Evolutionary conservation across 1,140 invertebrate genomes (phyloP).

Genomic region (Potamilus streckersoni): DNA sequence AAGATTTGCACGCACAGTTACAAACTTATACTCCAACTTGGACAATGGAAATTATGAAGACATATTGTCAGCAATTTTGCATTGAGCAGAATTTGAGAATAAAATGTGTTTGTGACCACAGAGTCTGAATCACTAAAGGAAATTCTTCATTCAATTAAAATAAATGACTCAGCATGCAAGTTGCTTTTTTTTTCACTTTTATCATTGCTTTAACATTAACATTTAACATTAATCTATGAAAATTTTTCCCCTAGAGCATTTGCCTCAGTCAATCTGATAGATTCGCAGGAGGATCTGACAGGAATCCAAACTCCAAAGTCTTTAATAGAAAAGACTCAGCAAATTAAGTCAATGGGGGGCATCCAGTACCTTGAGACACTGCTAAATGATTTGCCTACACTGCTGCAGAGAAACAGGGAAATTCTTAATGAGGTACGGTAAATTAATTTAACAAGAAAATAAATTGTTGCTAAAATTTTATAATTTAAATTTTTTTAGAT

Average conservation of each 20-base stretch:
- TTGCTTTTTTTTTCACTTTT: background rate
- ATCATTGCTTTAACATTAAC: background rate
- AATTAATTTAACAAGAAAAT: background rate
- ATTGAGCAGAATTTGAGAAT: background rate
- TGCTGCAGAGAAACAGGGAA: slow-evolving; percentile 92
- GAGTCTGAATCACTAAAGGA: background rate
- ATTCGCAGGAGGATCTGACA: slow-evolving; percentile 90
- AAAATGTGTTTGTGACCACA: background rate
- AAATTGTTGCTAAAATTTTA: background rate
- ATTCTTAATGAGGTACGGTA: slow-evolving; percentile 89
- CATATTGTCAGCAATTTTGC: too few relatives aligned
- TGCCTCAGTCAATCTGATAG: slow-evolving; percentile 95
- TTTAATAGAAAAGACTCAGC: slow-evolving; percentile 85
- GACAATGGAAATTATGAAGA: too few relatives aligned
- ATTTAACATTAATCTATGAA: background rate
- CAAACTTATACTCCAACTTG: too few relatives aligned
- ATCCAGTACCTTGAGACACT: slow-evolving; percentile 69
- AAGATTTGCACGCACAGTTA: too few relatives aligned
- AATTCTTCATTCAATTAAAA: background rate
- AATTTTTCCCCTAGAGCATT: slow-evolving; percentile 75
- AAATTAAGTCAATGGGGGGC: slow-evolving; percentile 66
- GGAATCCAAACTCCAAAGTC: slow-evolving; percentile 87
- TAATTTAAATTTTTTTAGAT: background rate
- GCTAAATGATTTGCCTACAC: slow-evolving; percentile 87
- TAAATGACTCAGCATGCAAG: background rate